Conservation (phyloP, 2,888 invertebrate species). For the Sclerodermus sp. region DNA sequence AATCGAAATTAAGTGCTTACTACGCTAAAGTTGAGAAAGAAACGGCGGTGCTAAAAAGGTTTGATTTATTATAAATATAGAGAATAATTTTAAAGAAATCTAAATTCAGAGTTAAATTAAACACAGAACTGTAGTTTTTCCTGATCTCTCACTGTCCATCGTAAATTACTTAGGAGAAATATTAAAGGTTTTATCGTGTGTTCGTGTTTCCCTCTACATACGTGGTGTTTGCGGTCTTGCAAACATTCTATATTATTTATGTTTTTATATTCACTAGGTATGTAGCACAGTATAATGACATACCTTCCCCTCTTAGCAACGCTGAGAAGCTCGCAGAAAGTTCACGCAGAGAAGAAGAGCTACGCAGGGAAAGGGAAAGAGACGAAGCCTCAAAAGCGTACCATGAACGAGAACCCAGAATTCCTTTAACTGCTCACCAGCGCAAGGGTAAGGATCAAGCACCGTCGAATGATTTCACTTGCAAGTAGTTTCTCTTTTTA, state of each 20-base stretch:
- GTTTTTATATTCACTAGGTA: conserved; percentile 49
- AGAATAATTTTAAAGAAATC: too few species aligned
- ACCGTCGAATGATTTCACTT: background rate
- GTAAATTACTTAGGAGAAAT: too few species aligned
- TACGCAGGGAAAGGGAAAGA: conserved; percentile 47
- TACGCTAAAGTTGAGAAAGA: conserved; percentile 76
- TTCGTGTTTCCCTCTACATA: too few species aligned
- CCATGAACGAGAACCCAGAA: conserved; percentile 50
- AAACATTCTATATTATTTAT: conserved; percentile 32
- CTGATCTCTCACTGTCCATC: too few species aligned
- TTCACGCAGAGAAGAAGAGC: conserved; percentile 50
- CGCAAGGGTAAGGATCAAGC: conserved; percentile 44
- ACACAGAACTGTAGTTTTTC: too few species aligned
- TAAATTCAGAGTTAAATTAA: too few species aligned
- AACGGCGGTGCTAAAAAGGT: conserved; percentile 62
- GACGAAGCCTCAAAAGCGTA: conserved; percentile 51
- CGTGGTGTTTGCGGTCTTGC: too few species aligned
- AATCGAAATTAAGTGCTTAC: conserved; percentile 76
- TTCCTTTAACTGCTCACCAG: conserved; percentile 45
- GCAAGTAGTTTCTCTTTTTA: background rate
- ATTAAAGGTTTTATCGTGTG: too few species aligned
- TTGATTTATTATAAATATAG: conserved; percentile 41
- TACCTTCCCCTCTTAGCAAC: conserved; percentile 56
- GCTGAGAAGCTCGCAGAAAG: conserved; percentile 52
- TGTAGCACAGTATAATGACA: conserved; percentile 55